These are phyloP conservation scores for Latrodectus hesperus DNA, from an alignment of 2,888 invertebrate genomes.

Conservation along the genomic window DNA sequence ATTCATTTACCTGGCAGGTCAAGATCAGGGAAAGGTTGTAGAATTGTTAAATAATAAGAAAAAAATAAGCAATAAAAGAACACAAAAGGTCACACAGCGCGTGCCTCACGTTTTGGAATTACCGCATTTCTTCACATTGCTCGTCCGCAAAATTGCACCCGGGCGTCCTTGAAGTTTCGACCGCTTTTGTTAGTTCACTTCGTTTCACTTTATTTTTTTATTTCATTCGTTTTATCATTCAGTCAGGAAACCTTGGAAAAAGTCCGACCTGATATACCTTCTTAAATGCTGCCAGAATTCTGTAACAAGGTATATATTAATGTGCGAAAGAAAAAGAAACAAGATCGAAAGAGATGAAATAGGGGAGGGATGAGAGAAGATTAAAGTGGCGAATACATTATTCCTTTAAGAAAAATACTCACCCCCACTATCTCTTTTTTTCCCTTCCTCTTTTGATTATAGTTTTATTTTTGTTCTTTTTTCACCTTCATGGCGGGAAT, in stretches of 20 bases:
- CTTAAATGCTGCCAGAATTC: slow-evolving; percentile 8
- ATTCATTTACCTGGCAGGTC: slow-evolving; percentile 31
- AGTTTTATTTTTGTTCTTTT: too few relatives aligned
- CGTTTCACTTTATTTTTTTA: neutral
- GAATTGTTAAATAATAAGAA: neutral
- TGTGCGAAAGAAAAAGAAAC: neutral
- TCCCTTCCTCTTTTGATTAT: too few relatives aligned
- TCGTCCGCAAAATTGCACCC: slow-evolving; percentile 51
- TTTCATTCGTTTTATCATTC: slow-evolving; percentile 6
- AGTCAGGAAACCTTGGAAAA: slow-evolving; percentile 52
- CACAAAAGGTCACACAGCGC: slow-evolving; percentile 44
- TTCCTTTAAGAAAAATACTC: too few relatives aligned
- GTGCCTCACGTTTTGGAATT: slow-evolving; percentile 49
- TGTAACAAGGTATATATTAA: slow-evolving; percentile 50
- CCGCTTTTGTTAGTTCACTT: slow-evolving; percentile 29
- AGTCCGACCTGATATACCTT: slow-evolving; percentile 51
- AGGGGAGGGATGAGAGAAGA: neutral
- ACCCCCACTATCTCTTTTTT: too few relatives aligned
- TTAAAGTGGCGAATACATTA: too few relatives aligned
- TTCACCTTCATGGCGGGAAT: too few relatives aligned
- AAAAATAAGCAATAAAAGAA: slow-evolving; percentile 16
- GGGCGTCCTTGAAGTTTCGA: slow-evolving; percentile 57
- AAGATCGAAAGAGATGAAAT: neutral
- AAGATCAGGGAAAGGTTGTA: slow-evolving; percentile 44
- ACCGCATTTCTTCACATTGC: slow-evolving; percentile 58